Conservation (phyloP, 2,888 invertebrate species). For the Cerceris ruficornis region DNA sequence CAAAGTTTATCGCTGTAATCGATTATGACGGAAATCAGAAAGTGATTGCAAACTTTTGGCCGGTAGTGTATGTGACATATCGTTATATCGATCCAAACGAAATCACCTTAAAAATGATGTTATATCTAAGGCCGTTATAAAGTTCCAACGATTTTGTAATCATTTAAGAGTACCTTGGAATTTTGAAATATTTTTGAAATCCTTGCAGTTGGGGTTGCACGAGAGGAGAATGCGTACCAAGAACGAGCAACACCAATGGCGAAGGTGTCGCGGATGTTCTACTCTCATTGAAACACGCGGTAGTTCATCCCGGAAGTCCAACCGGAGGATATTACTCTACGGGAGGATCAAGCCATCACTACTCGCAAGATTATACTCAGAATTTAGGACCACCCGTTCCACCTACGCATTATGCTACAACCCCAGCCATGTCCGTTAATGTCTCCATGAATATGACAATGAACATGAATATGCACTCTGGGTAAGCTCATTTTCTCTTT, state of each 20-base stretch:
- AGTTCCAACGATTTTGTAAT: too few species aligned
- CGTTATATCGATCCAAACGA: too few species aligned
- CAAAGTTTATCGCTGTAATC: too few species aligned
- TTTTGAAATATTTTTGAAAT: conserved; percentile 66
- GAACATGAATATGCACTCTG: conserved; percentile 84
- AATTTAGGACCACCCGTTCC: conserved; percentile 79
- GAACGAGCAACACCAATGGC: conserved; percentile 84
- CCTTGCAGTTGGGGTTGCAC: conserved; percentile 78
- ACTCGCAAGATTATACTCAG: conserved; percentile 76
- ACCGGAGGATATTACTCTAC: conserved; percentile 79
- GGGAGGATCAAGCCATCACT: conserved; percentile 72
- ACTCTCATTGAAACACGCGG: conserved; percentile 93
- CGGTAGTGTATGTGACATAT: too few species aligned
- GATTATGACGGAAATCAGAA: too few species aligned
- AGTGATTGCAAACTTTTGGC: too few species aligned
- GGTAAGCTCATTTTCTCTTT: conserved; percentile 67
- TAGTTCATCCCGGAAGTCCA: conserved; percentile 88
- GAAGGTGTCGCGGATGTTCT: conserved; percentile 94
- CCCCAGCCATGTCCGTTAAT: conserved; percentile 97
- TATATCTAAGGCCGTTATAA: too few species aligned
- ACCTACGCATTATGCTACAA: conserved; percentile 83
- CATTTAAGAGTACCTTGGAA: conserved; percentile 48
- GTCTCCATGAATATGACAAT: conserved; percentile 99
- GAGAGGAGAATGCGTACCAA: conserved; percentile 81
- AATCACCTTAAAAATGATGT: too few species aligned